Evolutionary conservation across 2,888 invertebrate genomes (phyloP).

Genomic region (Oxycera nigricornis): DNA sequence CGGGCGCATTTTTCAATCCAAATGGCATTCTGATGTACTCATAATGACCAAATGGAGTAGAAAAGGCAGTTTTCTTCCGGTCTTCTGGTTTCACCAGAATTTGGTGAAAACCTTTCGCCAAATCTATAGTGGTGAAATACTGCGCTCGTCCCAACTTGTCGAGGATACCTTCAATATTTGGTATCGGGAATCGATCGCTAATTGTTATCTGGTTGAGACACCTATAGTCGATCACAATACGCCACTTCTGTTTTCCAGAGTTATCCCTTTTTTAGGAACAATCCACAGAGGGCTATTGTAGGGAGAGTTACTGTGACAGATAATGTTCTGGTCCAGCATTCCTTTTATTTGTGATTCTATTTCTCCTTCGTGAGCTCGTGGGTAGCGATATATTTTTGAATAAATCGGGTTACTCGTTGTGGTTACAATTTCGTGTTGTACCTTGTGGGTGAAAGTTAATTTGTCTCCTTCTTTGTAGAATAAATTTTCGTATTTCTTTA

Average conservation of each 20-base stretch:
- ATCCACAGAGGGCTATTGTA: constrained; percentile 48
- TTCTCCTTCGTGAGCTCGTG: constrained; percentile 43
- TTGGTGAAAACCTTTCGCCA: constrained; percentile 47
- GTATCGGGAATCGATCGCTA: constrained; percentile 47
- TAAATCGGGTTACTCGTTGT: constrained; percentile 38
- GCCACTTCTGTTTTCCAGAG: constrained; percentile 46
- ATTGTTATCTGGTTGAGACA: constrained; percentile 46
- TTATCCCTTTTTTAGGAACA: constrained; percentile 46
- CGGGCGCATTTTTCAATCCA: constrained; percentile 35
- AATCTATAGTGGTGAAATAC: constrained; percentile 46
- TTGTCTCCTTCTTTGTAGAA: constrained; percentile 53
- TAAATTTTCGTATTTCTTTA: constrained; percentile 51
- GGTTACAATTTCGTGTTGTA: constrained; percentile 26
- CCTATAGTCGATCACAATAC: constrained; percentile 47
- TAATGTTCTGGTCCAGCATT: constrained; percentile 49
- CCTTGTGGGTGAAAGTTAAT: constrained; percentile 51
- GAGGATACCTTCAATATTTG: constrained; percentile 45
- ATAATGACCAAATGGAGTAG: background rate
- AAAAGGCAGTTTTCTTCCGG: constrained; percentile 21
- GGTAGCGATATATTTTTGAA: constrained; percentile 43
- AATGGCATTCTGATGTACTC: constrained; percentile 1
- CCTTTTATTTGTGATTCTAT: constrained; percentile 50
- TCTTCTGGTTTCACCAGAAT: constrained; percentile 40
- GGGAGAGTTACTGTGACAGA: constrained; percentile 43
- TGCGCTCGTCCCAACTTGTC: constrained; percentile 45